Base-by-base conservation (phyloP, 2,797 vertebrate species). In the Rhinatrema bivittatum region DNA sequence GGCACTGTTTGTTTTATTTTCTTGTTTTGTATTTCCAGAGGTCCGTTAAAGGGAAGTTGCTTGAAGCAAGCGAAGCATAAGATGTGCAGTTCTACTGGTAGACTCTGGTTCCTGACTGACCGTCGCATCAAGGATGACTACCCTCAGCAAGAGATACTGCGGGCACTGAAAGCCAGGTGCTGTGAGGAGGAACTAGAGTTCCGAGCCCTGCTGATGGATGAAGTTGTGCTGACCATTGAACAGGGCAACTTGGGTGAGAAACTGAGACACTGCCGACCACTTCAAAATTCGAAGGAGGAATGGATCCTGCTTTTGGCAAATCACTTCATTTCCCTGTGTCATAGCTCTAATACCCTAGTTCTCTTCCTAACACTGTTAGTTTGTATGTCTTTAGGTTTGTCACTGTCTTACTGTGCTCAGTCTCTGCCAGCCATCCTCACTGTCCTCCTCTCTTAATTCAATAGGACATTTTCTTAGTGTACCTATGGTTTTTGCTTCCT, bases 41-140 rank as follows among this genome's bases (percentile, higher is more conserved):
- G 46, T 54, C 23, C 25, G n/a, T 29, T 71, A 42, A 44, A 54
- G 70, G 28, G 46, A 72, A 39, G n/a, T n/a, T n/a, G n/a, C n/a
- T n/a, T n/a, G n/a, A n/a, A n/a, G n/a, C n/a, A n/a, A n/a, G 82
- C n/a, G n/a, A n/a, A n/a, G n/a, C n/a, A n/a, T n/a, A 82, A 78
- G 70, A 87, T 87, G 84, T 87, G 84, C 72, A 87, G 79, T 65
- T 81, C 84, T 5, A 62, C 66, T 46, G 72, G 78, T 44, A 83
- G 74, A 18, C 51, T 87, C 50, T 87, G 84, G 84, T 87, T 87
- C 75, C 60, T 87, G 58, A 87, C 84, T 29, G 84, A 87, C 70
- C 74, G 82, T 48, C 83, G 84, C 48, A 87, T 87, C 63, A 76
- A 71, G 41, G 81, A 87, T 66, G 84, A 87, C 46, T 87, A 87